Base-by-base conservation (phyloP, 2,113 vertebrate genomes). In the Cinclus mexicanus region DNA sequence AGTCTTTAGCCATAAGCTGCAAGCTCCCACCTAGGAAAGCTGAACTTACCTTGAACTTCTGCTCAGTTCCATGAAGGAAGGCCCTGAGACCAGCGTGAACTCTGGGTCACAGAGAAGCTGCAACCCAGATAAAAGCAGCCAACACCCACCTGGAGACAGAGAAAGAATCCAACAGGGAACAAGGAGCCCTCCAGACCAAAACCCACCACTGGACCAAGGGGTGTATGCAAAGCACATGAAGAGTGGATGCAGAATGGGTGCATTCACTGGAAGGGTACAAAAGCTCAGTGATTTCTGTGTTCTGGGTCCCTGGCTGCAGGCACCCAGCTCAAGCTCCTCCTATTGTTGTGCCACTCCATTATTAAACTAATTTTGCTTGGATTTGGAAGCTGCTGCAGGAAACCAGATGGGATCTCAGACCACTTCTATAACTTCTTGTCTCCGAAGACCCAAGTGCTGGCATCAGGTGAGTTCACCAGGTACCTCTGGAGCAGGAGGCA, bases 391-490 rank as follows among this genome's bases (percentile, higher is more conserved):
- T 44, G 42, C 35, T 37, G 22, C 12, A 26, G 42, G 14, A 50
- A 56, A 50, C 22, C 52, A 7, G 46, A 53, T 11, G 12, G 26
- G 3, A 56, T 31, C 26, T 55, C 57, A 83, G 18, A 41, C 19
- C 53, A 55, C 31, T 46, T 74, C 28, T 18, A 60, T 14, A 86
- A 7, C 18, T 22, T 67, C 18, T 74, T 2, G 6, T 75, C 47
- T 55, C 53, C 15, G 31, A 56, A 56, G 5, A 28, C 20, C 12
- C 29, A 79, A 28, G 39, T 24, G n/a, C 16, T 60, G 53, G 22
- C 41, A 56, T 4, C 0, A 0, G 12, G 23, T n/a, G 47, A 69
- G 61, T 24, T 81, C 69, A 49, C 15, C 68, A 44, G 47, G 9
- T 20, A 37, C 26, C 53, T 68, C 44, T 68, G 47, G 41, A 86